Base-by-base conservation (phyloP, 2,113 vertebrate species). In the Megaceryle torquata region DNA sequence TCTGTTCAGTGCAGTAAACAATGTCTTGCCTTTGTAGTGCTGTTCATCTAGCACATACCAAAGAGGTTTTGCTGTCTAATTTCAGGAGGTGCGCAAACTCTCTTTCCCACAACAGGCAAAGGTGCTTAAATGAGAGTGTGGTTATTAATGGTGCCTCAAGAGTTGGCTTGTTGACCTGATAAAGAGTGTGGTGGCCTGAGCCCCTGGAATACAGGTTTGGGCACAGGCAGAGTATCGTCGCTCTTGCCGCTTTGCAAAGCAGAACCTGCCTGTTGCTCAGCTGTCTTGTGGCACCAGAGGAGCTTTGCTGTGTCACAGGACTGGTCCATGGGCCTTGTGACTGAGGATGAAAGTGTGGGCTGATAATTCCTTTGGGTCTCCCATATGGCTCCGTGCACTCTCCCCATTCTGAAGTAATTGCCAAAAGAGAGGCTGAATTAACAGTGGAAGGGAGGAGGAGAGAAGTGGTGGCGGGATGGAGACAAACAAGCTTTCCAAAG, bases 391-490 rank as follows among this genome's bases (percentile, higher is more conserved):
- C 4, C 6, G 31, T 8, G 15, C 4, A 0, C 5, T 15, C 1
- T 7, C 63, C 54, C 14, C 15, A 0, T 22, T 29, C 54, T 54
- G 50, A 80, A 57, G 46, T 0, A 0, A 0, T 1, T 63, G 31
- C 28, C 8, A 8, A 5, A 43, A 71, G 46, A 57, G n/a, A n/a
- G 33, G 7, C 7, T 29, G 29, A 51, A 41, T 69, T 86, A 56
- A 13, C 21, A 19, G 18, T 4, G 28, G 29, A 39, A 60, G 16
- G 5, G 44, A 70, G 26, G 26, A 72, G 56, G 15, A 63, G 56
- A 13, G 65, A 64, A 56, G 11, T 16, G 28, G 19, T 44, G 28
- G 4, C 8, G 69, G 33, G 29, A 19, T 28, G 85, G 54, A 69
- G 44, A 68, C 24, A 46, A 68, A 67, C 12, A 19, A 44, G 33